Evolutionary conservation across 2,113 vertebrate genomes (phyloP).

Genomic region (Arvicanthis niloticus): DNA sequence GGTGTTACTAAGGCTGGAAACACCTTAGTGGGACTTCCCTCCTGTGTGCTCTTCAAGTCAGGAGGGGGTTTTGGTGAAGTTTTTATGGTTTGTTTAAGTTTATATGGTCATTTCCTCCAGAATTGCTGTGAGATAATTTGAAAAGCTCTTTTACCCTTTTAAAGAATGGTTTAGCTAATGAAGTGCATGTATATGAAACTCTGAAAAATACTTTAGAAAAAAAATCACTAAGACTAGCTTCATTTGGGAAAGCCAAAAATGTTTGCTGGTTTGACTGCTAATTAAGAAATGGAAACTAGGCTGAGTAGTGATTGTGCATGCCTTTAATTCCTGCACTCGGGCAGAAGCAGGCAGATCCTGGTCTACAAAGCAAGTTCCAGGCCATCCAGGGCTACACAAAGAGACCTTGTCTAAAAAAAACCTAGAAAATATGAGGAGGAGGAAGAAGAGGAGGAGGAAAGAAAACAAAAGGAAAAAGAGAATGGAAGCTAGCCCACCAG

Average conservation of each 20-base stretch:
- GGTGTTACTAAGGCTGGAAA: background rate
- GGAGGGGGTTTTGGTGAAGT: background rate
- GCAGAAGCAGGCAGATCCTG: background rate
- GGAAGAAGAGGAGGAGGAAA: background rate
- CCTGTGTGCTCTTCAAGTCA: background rate
- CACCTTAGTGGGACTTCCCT: background rate
- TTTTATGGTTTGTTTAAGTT: background rate
- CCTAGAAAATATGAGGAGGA: background rate
- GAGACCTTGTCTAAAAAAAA: background rate
- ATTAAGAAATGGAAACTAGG: constrained; percentile 23
- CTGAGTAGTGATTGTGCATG: background rate
- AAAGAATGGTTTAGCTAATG: background rate
- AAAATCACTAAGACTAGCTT: constrained; percentile 32
- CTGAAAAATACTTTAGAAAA: background rate
- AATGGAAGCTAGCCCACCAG: background rate
- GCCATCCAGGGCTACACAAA: background rate
- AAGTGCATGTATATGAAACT: background rate
- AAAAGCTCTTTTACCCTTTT: background rate
- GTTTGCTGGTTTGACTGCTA: constrained; percentile 30
- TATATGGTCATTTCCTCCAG: background rate
- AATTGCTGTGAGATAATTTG: background rate
- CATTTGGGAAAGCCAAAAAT: constrained; percentile 32
- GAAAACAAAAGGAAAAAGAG: background rate
- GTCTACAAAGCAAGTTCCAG: background rate
- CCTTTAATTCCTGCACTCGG: background rate